Evolutionary conservation across 2,888 invertebrate genomes (phyloP).

Genomic region (Anthoptus insignis): DNA sequence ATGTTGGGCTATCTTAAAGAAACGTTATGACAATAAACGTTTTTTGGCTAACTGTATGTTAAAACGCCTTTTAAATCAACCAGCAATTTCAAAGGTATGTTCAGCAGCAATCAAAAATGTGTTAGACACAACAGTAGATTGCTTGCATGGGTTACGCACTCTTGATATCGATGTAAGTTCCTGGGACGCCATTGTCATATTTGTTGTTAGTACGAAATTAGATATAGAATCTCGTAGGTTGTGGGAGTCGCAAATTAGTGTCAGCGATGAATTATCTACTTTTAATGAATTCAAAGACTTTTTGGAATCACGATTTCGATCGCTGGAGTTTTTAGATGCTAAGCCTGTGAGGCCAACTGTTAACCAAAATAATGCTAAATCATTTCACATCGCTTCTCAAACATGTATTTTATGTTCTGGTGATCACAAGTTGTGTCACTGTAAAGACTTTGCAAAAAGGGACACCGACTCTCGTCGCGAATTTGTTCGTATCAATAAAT

Average conservation of each 20-base stretch:
- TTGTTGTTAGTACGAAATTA: constrained; percentile 32
- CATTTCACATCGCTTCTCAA: constrained; percentile 19
- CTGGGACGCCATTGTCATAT: constrained; percentile 45
- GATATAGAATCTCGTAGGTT: constrained; percentile 39
- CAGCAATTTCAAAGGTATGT: constrained; percentile 25
- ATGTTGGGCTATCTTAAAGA: constrained; percentile 38
- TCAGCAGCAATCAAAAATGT: constrained; percentile 35
- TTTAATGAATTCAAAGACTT: constrained; percentile 22
- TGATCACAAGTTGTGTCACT: constrained; percentile 16
- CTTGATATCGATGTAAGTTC: constrained; percentile 21
- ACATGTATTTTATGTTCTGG: constrained; percentile 22
- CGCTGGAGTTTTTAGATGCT: constrained; percentile 29
- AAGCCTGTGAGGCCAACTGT: neutral
- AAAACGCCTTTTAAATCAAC: constrained; percentile 35
- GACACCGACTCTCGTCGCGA: constrained; percentile 21
- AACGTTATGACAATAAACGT: constrained; percentile 41
- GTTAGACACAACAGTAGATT: constrained; percentile 40
- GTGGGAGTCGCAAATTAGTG: constrained; percentile 38
- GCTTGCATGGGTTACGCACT: constrained; percentile 35
- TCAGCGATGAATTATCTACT: constrained; percentile 1
- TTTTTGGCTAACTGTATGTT: constrained; percentile 36
- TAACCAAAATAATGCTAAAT: constrained; percentile 4
- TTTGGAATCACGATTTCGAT: constrained; percentile 29
- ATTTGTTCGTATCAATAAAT: constrained; percentile 13
- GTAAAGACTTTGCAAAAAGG: constrained; percentile 18